Evolutionary conservation across 1,140 invertebrate species (phyloP).

Genomic region (Theocolax elegans): DNA sequence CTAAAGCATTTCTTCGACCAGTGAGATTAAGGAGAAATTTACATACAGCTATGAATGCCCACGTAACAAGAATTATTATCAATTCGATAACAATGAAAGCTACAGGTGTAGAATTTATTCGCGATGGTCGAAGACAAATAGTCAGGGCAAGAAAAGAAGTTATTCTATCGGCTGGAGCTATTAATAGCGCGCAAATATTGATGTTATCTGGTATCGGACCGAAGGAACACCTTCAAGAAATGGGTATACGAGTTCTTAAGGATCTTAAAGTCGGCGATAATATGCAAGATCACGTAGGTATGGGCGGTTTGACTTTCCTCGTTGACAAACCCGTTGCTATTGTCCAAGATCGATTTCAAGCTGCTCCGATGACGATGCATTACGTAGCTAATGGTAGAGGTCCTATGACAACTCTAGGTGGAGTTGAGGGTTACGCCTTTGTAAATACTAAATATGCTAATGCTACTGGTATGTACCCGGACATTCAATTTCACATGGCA

Average conservation of each 20-base stretch:
- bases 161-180: constrained; percentile 82
- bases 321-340: constrained; percentile 81
- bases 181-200: constrained; percentile 83
- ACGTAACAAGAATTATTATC: constrained; percentile 78
- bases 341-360: constrained; percentile 78
- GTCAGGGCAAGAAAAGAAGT: constrained; percentile 81
- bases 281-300: constrained; percentile 85
- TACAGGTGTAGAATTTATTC: constrained; percentile 79
- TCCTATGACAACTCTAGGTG: constrained; percentile 86
- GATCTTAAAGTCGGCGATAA: constrained; percentile 83
- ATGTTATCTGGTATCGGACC: constrained; percentile 92
- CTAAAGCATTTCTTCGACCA: constrained; percentile 88
- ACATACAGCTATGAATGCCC: constrained; percentile 81
- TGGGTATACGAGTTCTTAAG: constrained; percentile 78
- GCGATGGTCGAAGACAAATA: constrained; percentile 74
- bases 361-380: constrained; percentile 81
- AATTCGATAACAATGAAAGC: constrained; percentile 78
- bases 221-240: constrained; percentile 74
- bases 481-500: constrained; percentile 89
- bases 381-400: constrained; percentile 81
- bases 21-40: constrained; percentile 82
- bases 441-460: constrained; percentile 86
- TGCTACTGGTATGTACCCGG: constrained; percentile 77
- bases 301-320: constrained; percentile 83
- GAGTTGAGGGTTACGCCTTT: constrained; percentile 86